Conservation (phyloP, 2,888 invertebrate genomes). For the Synergus laeviventris region DNA sequence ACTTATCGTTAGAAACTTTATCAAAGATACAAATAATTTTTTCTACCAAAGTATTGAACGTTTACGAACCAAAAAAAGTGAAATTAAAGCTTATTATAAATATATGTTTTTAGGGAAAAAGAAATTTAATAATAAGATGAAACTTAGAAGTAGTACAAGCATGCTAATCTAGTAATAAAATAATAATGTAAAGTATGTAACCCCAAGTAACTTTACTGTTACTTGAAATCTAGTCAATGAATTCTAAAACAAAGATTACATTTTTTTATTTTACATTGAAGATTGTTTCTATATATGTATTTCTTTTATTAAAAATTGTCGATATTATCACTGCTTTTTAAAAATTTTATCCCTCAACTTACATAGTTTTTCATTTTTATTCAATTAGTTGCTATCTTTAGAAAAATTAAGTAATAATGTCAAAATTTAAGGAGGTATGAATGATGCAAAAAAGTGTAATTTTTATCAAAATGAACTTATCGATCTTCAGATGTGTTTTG, state of each 20-base stretch:
- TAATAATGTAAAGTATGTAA: background rate
- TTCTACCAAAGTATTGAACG: conserved; percentile 34
- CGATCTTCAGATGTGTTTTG: background rate
- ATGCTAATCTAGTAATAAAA: too few relatives aligned
- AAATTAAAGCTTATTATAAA: background rate
- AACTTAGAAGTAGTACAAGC: background rate
- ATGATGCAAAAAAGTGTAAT: background rate
- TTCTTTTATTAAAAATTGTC: background rate
- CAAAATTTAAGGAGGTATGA: background rate
- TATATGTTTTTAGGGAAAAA: background rate
- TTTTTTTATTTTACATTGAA: too few relatives aligned
- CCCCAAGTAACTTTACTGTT: background rate
- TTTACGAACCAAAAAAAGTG: conserved; percentile 21
- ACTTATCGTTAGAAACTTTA: conserved; percentile 56
- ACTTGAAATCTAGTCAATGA: background rate
- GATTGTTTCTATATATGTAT: background rate
- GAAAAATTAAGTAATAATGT: background rate
- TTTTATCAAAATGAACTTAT: background rate
- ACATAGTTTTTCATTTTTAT: background rate
- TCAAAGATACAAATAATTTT: conserved; percentile 23
- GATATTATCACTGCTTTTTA: background rate
- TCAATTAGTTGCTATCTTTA: background rate
- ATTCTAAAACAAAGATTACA: background rate
- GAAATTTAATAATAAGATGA: background rate
- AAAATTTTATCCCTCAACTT: background rate